Percentiles rank a stretch among this genome's conserved stretches.
phyloP scores from a whole-genome alignment of 1,140 invertebrate species.

The Cecropterus lyciades region DNA sequence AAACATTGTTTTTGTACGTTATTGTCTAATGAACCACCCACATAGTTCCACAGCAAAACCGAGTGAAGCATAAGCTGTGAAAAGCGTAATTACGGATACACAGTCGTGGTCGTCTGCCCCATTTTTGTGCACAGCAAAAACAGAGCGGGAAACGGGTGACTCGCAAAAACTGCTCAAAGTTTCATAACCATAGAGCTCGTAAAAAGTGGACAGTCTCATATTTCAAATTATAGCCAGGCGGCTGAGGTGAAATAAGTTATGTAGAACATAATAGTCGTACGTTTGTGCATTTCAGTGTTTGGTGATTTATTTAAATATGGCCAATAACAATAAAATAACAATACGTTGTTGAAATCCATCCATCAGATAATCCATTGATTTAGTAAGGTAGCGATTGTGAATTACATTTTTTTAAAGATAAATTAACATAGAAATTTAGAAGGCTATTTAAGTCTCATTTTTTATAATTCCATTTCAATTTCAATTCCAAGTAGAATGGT shows the following conservation, averaged over 20 bases:
- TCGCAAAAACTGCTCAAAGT: constrained; percentile 37
- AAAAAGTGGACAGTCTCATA: constrained; percentile 17
- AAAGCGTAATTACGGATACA: constrained; percentile 13
- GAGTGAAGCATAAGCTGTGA: constrained; percentile 15
- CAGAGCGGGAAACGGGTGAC: neutral
- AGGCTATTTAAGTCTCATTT: too few species aligned
- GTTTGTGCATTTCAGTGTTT: neutral
- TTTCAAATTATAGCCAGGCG: constrained; percentile 1
- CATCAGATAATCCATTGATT: too few species aligned
- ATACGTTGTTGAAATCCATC: too few species aligned
- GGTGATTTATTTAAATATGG: too few species aligned
- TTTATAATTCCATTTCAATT: too few species aligned
- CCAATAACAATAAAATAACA: too few species aligned
- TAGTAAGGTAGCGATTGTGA: too few species aligned
- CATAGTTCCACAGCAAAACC: constrained; percentile 9
- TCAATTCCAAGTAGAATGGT: too few species aligned
- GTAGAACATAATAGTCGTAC: neutral
- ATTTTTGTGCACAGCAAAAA: constrained; percentile 24
- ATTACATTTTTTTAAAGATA: too few species aligned
- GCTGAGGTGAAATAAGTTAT: too few species aligned
- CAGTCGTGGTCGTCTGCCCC: constrained; percentile 14
- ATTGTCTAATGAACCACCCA: constrained; percentile 8
- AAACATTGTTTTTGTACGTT: constrained; percentile 1
- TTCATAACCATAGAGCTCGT: constrained; percentile 28
- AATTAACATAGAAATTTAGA: too few species aligned